These are phyloP conservation scores for Rotaria sp. DNA, from an alignment of 2,888 invertebrate genomes.

Conservation along the genomic window DNA sequence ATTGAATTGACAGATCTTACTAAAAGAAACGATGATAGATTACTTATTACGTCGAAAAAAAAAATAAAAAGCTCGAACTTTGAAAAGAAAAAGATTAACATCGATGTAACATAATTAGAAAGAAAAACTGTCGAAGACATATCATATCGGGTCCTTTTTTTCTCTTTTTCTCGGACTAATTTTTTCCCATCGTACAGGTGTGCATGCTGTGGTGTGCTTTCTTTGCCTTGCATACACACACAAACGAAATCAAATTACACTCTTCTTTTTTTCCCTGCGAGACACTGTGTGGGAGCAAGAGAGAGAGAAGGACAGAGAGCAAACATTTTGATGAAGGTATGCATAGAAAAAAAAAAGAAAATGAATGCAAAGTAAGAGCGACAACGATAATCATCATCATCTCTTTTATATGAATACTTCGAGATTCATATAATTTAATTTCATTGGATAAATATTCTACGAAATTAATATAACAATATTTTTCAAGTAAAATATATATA, in stretches of 20 bases:
- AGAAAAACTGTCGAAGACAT: background rate
- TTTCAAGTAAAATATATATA: background rate
- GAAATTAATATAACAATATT: background rate
- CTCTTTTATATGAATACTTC: background rate
- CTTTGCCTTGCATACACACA: background rate
- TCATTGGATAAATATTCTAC: background rate
- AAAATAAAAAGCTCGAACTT: background rate
- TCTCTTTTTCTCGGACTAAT: background rate
- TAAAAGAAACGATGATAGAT: constrained; percentile 1
- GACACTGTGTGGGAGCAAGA: background rate
- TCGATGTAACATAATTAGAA: background rate
- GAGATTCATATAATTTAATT: background rate
- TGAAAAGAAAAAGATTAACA: constrained; percentile 3
- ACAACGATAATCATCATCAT: constrained; percentile 17
- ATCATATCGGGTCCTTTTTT: background rate
- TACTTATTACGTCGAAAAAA: background rate
- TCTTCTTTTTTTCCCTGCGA: constrained; percentile 7
- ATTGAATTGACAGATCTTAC: constrained; percentile 19
- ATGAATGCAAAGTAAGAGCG: background rate
- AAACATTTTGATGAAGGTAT: background rate
- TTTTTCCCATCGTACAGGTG: constrained; percentile 5
- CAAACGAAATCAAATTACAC: constrained; percentile 12
- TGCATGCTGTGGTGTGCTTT: background rate
- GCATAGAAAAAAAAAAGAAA: background rate
- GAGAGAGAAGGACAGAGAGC: background rate